Percentiles rank a stretch among this genome's conserved stretches.
These are phyloP conservation scores for Neofelis nebulosa DNA, from an alignment of 2,113 vertebrate genomes.

Conservation along the genomic window DNA sequence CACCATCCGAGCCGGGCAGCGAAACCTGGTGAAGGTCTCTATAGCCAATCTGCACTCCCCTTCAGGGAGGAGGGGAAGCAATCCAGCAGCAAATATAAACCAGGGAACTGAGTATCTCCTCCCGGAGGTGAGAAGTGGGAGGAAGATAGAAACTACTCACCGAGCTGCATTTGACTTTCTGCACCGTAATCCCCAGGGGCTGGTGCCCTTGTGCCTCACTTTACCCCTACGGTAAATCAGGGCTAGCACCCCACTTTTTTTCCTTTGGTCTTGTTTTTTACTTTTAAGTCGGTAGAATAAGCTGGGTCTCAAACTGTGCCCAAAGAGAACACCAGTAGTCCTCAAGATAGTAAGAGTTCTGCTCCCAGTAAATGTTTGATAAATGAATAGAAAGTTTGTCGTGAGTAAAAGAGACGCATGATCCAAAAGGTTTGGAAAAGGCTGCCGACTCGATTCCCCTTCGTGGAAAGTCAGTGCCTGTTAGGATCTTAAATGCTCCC, in stretches of 20 bases:
- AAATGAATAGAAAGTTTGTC: not conserved
- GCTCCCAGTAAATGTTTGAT: not conserved
- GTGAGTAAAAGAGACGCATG: not conserved
- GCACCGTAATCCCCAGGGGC: not conserved
- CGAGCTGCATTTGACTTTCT: not conserved
- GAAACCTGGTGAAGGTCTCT: not conserved
- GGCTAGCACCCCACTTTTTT: not conserved
- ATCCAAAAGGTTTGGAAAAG: not conserved
- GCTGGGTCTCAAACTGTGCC: not conserved
- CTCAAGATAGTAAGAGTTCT: not conserved
- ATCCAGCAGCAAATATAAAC: too few relatives aligned
- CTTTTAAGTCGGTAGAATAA: not conserved
- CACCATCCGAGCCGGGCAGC: not conserved
- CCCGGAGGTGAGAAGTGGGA: not conserved
- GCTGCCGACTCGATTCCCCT: not conserved
- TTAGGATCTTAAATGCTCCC: not conserved
- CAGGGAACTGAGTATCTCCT: not conserved
- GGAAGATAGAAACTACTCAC: not conserved
- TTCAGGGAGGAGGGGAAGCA: accelerated
- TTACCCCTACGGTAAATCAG: not conserved
- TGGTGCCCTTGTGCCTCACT: not conserved
- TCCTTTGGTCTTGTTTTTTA: not conserved
- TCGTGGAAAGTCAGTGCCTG: not conserved
- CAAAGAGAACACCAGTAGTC: not conserved
- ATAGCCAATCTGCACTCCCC: not conserved